Evolutionary conservation across 2,113 vertebrate genomes (phyloP).

Genomic region (Dicaeum eximium): DNA sequence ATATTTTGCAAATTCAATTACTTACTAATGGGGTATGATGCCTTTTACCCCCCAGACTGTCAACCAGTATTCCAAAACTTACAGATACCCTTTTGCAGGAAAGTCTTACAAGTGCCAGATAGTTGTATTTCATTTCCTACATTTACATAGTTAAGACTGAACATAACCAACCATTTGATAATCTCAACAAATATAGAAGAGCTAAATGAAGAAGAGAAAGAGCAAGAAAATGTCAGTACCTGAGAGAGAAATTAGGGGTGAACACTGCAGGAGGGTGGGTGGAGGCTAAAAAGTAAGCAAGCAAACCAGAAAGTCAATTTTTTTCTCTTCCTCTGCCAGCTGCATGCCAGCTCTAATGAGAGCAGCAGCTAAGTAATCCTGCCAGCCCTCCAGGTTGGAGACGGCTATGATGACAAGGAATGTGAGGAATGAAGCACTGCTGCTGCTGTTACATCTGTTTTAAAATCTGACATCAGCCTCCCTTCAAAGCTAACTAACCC

Average conservation of each 20-base stretch:
- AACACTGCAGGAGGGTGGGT: rapidly evolving
- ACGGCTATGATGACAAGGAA: background rate
- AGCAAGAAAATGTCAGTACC: background rate
- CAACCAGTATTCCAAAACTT: background rate
- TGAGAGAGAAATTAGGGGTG: background rate
- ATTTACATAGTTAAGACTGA: background rate
- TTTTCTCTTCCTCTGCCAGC: background rate
- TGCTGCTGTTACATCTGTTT: background rate
- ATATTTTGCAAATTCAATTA: background rate
- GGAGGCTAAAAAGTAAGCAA: background rate
- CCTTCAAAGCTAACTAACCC: background rate
- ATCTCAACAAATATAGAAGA: background rate
- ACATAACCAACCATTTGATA: rapidly evolving
- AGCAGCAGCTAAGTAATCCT: background rate
- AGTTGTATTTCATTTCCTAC: background rate
- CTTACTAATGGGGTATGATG: background rate
- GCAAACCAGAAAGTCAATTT: background rate
- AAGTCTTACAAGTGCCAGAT: background rate
- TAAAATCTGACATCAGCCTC: background rate
- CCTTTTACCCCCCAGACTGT: background rate
- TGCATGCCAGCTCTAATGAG: background rate
- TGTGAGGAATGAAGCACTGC: background rate
- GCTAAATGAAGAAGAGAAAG: background rate
- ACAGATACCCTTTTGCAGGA: background rate
- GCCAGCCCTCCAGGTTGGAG: background rate